A percentile compares a stretch with the other conserved stretches of the same genome.
Evolutionary conservation across 2,888 invertebrate genomes (phyloP).

Genomic region (Sturmia bella): DNA sequence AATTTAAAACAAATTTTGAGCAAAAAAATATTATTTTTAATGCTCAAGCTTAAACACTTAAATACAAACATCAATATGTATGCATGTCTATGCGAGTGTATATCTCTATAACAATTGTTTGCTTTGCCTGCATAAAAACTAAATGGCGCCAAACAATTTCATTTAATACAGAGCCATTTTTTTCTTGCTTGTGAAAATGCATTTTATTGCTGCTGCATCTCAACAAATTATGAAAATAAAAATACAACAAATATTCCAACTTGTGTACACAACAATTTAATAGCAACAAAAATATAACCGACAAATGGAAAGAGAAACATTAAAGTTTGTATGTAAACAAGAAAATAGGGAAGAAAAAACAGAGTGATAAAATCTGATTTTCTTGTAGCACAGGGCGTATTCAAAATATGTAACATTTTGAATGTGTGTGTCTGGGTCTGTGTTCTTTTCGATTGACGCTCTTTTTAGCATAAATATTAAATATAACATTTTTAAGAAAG

Average conservation of each 20-base stretch:
- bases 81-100: too few species aligned
- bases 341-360: neutral
- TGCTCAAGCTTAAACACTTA: neutral
- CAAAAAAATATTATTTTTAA: conserved; percentile 14
- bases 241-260: conserved; percentile 7
- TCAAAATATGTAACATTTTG: conserved; percentile 1
- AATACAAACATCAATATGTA: too few species aligned
- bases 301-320: conserved; percentile 32
- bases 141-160: conserved; percentile 59
- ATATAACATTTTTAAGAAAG: too few species aligned
- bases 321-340: too few species aligned
- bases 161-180: conserved; percentile 9
- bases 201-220: conserved; percentile 63
- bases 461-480: too few species aligned
- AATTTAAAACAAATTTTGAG: conserved; percentile 23
- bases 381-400: conserved; percentile 4
- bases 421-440: neutral
- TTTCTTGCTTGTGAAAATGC: conserved; percentile 57
- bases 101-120: neutral
- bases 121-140: conserved; percentile 22
- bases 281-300: conserved; percentile 11
- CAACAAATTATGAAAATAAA: neutral
- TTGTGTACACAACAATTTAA: conserved; percentile 17
- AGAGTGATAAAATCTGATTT: conserved; percentile 58
- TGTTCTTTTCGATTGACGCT: neutral